Evolutionary conservation across 1,140 invertebrate genomes (phyloP).

Genomic region (Drosophila funebris): DNA sequence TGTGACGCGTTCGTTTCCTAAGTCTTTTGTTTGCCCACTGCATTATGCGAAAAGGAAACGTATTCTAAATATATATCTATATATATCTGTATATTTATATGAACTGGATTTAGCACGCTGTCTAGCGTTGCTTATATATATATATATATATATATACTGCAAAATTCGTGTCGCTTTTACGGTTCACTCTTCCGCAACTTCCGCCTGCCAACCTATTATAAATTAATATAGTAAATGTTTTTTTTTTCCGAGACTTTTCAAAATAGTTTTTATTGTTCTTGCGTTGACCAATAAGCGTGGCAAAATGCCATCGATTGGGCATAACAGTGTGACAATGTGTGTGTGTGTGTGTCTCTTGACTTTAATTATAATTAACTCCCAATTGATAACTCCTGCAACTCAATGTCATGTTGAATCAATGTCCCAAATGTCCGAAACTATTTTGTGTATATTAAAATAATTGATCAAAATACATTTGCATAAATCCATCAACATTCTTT

Average conservation of each 20-base stretch:
- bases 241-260: not conserved
- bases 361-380: not conserved
- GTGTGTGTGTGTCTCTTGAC: no score
- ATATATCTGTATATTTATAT: constrained; percentile 36
- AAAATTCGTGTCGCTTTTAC: constrained; percentile 40
- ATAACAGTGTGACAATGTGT: not conserved
- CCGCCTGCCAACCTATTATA: constrained; percentile 55
- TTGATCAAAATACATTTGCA: constrained; percentile 35
- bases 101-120: constrained; percentile 77
- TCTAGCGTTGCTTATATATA: constrained; percentile 30
- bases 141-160: constrained; percentile 26
- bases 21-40: constrained; percentile 71
- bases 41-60: constrained; percentile 60
- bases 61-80: constrained; percentile 51
- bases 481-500: constrained; percentile 19
- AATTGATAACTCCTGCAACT: not conserved
- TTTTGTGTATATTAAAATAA: not conserved
- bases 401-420: constrained; percentile 16
- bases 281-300: not conserved
- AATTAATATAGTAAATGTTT: constrained; percentile 23
- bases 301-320: not conserved
- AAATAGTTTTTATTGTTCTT: not conserved
- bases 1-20: constrained; percentile 68
- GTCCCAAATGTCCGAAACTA: not conserved
- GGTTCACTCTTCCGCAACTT: constrained; percentile 54